Base-by-base conservation (phyloP, 2,888 invertebrate species). In the Clepsis dumicolana region DNA sequence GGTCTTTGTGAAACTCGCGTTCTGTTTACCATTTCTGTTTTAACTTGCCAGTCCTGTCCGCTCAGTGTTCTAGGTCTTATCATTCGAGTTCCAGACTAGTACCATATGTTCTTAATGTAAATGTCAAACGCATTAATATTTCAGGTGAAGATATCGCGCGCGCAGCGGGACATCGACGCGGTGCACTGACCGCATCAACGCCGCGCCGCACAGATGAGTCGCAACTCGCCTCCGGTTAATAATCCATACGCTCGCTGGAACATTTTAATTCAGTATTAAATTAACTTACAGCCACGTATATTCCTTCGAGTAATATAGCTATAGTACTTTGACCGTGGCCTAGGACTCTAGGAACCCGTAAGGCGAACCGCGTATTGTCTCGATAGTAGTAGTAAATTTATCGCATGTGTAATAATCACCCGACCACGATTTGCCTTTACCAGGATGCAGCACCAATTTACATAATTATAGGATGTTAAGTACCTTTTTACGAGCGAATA, bases 161-260 rank as follows among this genome's bases (percentile, higher is more conserved):
- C 98, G 65, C 98, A 99, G 91, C 95, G 98, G 75, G 98, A 98
- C 87, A 98, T 98, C 85, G 98, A 98, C 88, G 95, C 95, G 74
- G 95, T 95, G 76, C 95, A 94, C 86, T 95, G 88, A 89, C 70
- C 29, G 38, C 18, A n/a, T 14, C n/a, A n/a, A n/a, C 44, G 29
- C n/a, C 12, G 4, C 44, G 29, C 14, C 10, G 27, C 25, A 14
- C 25, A 14, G 14, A 21, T 29, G 18, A 52, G 18, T 18, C 8
- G 18, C 27, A 52, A 57, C 35, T 16, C 12, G 16, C 8, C 54
- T 16, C 18, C 54, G 54, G 52, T 53, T 12, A 53, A 48, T 21
- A 2, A 44, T 25, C 14, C 41, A 54, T 41, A 35, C 16, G 44
- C 41, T 10, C 62, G 21, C 32, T 32, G 48, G 21, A 38, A 66